phyloP scores from a whole-genome alignment of 2,113 vertebrate genomes.

The Chiloscyllium plagiosum region DNA sequence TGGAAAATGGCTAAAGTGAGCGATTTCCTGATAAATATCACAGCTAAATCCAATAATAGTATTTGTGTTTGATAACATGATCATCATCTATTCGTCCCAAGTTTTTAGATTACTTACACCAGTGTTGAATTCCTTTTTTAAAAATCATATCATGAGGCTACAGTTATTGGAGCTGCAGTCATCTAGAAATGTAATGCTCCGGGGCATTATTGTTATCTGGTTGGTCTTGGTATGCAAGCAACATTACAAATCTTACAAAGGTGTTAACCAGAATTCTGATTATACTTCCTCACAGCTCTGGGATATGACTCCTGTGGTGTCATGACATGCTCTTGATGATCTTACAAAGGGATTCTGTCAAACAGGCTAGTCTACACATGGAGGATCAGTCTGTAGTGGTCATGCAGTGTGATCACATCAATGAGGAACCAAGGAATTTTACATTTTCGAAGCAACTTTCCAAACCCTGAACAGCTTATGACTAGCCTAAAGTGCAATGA shows the following conservation, averaged over 20 bases:
- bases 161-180: neutral
- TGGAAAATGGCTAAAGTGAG: neutral
- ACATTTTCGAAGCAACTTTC: conserved; percentile 8
- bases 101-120: neutral
- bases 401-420: neutral
- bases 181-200: neutral
- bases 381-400: conserved; percentile 1
- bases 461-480: conserved; percentile 9
- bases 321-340: conserved; percentile 60
- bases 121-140: neutral
- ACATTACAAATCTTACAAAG: neutral
- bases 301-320: conserved; percentile 96
- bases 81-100: neutral
- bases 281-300: conserved; percentile 68
- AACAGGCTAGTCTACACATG: neutral
- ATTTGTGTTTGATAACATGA: neutral
- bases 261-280: neutral
- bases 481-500: neutral
- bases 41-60: neutral
- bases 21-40: neutral
- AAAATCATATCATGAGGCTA: neutral
- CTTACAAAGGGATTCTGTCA: conserved; percentile 37
- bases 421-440: neutral
- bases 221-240: neutral
- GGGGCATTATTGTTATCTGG: neutral